These are phyloP conservation scores for Myodes glareolus DNA, from an alignment of 2,113 vertebrate species.

Conservation along the genomic window DNA sequence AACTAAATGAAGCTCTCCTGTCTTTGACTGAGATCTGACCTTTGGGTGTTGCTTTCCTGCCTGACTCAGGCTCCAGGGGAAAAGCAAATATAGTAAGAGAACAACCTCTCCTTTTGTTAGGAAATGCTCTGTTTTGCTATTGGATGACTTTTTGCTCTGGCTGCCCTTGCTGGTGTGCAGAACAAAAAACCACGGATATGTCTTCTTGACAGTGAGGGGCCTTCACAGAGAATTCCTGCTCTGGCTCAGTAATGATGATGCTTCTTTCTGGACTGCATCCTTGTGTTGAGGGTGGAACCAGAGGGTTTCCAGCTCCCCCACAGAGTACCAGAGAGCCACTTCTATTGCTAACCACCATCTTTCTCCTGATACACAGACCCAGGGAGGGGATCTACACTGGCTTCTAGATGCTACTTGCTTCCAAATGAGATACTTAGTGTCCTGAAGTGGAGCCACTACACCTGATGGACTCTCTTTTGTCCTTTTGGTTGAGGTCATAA, in stretches of 20 bases:
- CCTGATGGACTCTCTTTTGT: neutral
- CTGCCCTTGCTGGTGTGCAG: conserved; percentile 42
- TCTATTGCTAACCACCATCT: neutral
- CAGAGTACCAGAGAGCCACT: neutral
- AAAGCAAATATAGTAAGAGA: conserved; percentile 70
- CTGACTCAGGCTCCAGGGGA: conserved; percentile 75
- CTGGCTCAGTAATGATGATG: conserved; percentile 9
- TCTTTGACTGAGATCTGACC: conserved; percentile 65
- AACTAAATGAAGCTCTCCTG: conserved; percentile 54
- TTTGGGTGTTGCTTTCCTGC: conserved; percentile 76
- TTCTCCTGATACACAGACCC: neutral
- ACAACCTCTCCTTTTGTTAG: conserved; percentile 49
- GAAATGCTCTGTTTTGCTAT: conserved; percentile 78
- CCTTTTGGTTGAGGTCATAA: neutral
- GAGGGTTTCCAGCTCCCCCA: neutral
- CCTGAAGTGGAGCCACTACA: neutral
- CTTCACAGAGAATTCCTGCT: conserved; percentile 18
- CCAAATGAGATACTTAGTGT: neutral
- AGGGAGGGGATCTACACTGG: neutral
- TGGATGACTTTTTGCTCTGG: conserved; percentile 74
- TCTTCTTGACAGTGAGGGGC: conserved; percentile 25
- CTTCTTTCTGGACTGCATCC: neutral
- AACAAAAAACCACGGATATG: conserved; percentile 59
- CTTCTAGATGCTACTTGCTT: neutral
- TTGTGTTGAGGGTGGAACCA: conserved; percentile 2